These are phyloP conservation scores for Lasioglossum malachurum DNA, from an alignment of 2,888 invertebrate species.

Conservation along the genomic window DNA sequence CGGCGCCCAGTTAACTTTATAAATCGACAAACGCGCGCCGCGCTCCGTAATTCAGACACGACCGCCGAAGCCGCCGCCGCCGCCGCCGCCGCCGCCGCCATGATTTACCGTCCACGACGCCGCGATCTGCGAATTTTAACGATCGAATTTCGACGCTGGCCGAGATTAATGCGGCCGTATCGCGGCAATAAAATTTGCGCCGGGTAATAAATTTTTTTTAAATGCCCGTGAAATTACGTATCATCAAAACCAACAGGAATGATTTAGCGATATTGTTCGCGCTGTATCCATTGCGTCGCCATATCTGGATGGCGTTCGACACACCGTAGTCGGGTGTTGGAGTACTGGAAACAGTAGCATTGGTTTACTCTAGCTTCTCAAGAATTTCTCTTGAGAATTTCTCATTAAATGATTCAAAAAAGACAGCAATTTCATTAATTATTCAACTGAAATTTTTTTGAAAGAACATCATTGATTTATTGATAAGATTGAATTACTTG, in stretches of 20 bases:
- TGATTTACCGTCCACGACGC: slow-evolving; percentile 13
- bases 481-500: too few relatives aligned
- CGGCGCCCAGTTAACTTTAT: slow-evolving; percentile 20
- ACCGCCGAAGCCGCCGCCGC: neutral
- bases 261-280: slow-evolving; percentile 6
- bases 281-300: neutral
- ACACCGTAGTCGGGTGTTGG: neutral
- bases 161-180: slow-evolving; percentile 17
- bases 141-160: slow-evolving; percentile 3
- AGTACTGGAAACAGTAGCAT: neutral
- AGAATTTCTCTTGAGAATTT: too few relatives aligned
- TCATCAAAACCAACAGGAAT: slow-evolving; percentile 14
- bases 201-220: slow-evolving; percentile 5
- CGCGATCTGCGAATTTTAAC: neutral
- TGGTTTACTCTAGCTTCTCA: too few relatives aligned
- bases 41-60: slow-evolving; percentile 23
- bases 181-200: slow-evolving; percentile 3
- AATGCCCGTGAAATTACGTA: slow-evolving; percentile 12
- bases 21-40: slow-evolving; percentile 21
- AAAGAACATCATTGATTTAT: too few relatives aligned
- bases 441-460: too few relatives aligned
- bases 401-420: too few relatives aligned
- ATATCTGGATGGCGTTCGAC: neutral
- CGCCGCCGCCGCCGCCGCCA: neutral
- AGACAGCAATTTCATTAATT: too few relatives aligned